Percentiles rank a stretch among this genome's conserved stretches.
phyloP scores from a whole-genome alignment of 2,113 vertebrate genomes.

The Macrotus californicus region DNA sequence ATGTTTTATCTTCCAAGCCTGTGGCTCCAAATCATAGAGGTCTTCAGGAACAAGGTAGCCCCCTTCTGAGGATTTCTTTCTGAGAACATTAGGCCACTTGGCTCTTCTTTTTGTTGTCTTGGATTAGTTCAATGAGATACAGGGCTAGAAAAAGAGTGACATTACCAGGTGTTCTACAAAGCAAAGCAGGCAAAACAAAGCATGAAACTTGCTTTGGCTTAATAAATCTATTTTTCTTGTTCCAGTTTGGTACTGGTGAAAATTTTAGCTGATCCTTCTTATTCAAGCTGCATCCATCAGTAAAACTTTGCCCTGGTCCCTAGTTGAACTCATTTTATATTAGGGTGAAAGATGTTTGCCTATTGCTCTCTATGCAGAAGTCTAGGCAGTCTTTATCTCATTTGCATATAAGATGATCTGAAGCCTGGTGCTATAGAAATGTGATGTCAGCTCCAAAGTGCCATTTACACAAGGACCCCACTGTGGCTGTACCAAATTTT shows the following conservation, averaged over 20 bases:
- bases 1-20: neutral
- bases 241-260: neutral
- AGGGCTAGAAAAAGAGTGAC: neutral
- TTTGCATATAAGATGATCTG: neutral
- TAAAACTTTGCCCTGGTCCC: neutral
- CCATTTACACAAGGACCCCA: neutral
- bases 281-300: neutral
- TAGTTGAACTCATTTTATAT: neutral
- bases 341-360: neutral
- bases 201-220: conserved; percentile 21
- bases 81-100: neutral
- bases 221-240: neutral
- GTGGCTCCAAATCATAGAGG: neutral
- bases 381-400: neutral
- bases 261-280: neutral
- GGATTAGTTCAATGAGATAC: neutral
- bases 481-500: neutral
- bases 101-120: neutral
- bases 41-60: neutral
- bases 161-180: neutral
- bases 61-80: neutral
- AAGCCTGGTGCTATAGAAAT: neutral
- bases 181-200: neutral
- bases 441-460: neutral
- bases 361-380: neutral